Evolutionary conservation across 1,140 invertebrate species (phyloP), one percentile per base, ranked within the genome.

Genomic region (Drosophila sp.): DNA sequence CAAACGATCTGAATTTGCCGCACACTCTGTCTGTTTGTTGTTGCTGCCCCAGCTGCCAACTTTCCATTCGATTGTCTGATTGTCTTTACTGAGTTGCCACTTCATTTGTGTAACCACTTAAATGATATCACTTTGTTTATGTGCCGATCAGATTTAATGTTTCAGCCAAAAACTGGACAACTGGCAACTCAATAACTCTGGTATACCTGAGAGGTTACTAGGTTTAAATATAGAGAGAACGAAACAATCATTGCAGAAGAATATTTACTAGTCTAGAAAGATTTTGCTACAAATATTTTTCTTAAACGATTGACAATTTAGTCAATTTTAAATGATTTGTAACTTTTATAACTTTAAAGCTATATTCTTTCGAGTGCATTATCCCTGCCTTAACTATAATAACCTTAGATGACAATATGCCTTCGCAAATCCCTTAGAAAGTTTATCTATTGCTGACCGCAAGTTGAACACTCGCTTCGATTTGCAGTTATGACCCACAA

Each of bases 11-110:
- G 72, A 29, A 64, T 71, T 63, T 57, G 13, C 36, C 59, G 54
- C 45, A 57, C 54, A 57, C 18, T 21, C 32, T 46, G 9, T 14
- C 16, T 25, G 3, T 50, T 41, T 63, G 63, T 9, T 59, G 43
- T 59, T 32, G 46, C 41, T 21, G 14, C 54, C 9, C 1, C 41
- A 29, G 7, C 36, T 18, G 51, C 38, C 7, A 54, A 36, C 29
- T 43, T 9, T 2, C 9, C 45, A 18, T 38, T 6, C 13, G 9
- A 38, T 38, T 13, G 27, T 14, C n/a, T 36, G 56, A 76, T 76
- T 66, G 64, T 80, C 63, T 84, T 70, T 56, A 80, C 84, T 65
- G 67, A 84, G 80, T 64, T 83, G 76, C 66, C 80, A 84, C 80
- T 84, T 80, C 66, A 84, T 83, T 83, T 69, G 71, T 34, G 38